phyloP scores from a whole-genome alignment of 2,797 vertebrate species.

The Thaleichthys pacificus region DNA sequence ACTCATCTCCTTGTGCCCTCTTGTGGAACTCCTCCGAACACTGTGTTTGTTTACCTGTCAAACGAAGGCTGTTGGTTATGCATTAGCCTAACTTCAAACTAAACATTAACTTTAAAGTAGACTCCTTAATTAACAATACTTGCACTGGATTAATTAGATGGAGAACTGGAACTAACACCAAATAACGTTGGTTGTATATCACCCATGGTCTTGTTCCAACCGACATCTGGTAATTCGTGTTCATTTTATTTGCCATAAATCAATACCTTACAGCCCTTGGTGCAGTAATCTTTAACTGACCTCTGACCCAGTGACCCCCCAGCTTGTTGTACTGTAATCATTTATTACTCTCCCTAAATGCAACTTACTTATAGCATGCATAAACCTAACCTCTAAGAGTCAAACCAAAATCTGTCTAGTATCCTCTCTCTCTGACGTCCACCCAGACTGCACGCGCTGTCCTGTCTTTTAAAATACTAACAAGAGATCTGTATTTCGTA shows the following conservation, averaged over 20 bases:
- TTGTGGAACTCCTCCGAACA: constrained; percentile 84
- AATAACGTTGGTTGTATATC: constrained; percentile 56
- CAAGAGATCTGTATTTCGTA: constrained; percentile 65
- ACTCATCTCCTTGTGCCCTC: constrained; percentile 55
- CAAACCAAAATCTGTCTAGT: constrained; percentile 50
- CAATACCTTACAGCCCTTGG: constrained; percentile 76
- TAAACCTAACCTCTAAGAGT: constrained; percentile 77
- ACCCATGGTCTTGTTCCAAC: constrained; percentile 38
- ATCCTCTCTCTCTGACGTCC: constrained; percentile 82
- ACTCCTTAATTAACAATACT: constrained; percentile 48
- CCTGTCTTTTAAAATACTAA: constrained; percentile 80
- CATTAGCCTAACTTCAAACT: constrained; percentile 59
- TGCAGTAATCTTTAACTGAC: constrained; percentile 66
- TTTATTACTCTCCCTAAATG: constrained; percentile 97
- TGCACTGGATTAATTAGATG: constrained; percentile 52
- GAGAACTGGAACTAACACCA: constrained; percentile 45
- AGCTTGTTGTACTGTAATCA: constrained; percentile 88
- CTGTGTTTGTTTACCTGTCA: constrained; percentile 73
- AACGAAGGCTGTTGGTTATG: constrained; percentile 84
- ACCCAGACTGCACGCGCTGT: constrained; percentile 90
- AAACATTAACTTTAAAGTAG: constrained; percentile 37
- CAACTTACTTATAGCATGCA: constrained; percentile 98
- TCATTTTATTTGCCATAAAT: constrained; percentile 57
- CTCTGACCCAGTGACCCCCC: constrained; percentile 52
- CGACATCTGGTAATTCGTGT: constrained; percentile 29